Evolutionary conservation across 2,888 invertebrate species (phyloP), one percentile per base, ranked within the genome.

Genomic region (Phorcus lineatus): DNA sequence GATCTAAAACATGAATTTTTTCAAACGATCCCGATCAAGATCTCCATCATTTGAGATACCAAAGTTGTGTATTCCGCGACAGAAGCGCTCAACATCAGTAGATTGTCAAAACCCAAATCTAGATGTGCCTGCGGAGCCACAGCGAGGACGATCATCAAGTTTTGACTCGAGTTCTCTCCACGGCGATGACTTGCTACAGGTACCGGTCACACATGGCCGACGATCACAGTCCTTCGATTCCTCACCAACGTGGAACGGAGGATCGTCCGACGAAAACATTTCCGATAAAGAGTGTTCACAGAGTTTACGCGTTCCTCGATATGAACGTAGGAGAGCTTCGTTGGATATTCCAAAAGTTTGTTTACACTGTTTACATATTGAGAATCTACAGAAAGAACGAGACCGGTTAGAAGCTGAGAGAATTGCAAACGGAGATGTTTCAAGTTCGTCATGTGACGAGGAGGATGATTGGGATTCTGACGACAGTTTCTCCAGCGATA

Each of bases 291-390:
- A 89, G 62, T 79, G 57, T 6, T 67, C 31, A 54, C 78, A 82
- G 36, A 82, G 77, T 57, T 78, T 84, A 57, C 80, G 83, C 74
- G 74, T 86, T 47, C 85, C 87, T 2, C 86, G 84, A 74, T 86
- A 87, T 78, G 86, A 86, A 78, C 79, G 86, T 52, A 82, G 90
- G 17, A 70, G 89, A 47, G 84, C 88, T 0, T 91, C 91, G 1
- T 82, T 90, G 74, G 92, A 92, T 74, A 91, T 92, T 78, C 92
- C 92, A 7, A 89, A 89, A 66, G 82, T 92, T 19, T 92, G 92
- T 82, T 88, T 92, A 66, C 92, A 92, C 82, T 92, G 92, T 83
- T 86, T 91, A 36, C 89, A 92, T 80, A 78, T 91, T 80, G 92
- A 92, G 81, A 83, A 88, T 0, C 54, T 88, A 40, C 86, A 86